phyloP scores from a whole-genome alignment of 2,797 vertebrate genomes.

The Catharus ustulatus region DNA sequence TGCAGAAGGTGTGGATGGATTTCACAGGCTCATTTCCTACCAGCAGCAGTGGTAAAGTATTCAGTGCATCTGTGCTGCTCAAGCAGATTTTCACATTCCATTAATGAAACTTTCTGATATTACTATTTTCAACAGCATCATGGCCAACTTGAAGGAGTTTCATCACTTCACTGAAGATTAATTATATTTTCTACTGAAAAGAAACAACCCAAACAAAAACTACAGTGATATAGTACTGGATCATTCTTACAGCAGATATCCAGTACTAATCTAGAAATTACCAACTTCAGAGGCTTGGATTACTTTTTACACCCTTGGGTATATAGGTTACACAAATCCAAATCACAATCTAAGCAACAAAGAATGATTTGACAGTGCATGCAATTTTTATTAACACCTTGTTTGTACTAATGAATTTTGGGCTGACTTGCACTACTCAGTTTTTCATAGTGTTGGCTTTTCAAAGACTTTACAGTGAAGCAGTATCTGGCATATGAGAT shows the following conservation, averaged over 20 bases:
- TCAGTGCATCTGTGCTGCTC: not conserved
- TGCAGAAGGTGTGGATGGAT: not conserved
- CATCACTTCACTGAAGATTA: not conserved
- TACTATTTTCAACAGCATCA: not conserved
- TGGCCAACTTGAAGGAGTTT: not conserved
- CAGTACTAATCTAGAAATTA: not conserved
- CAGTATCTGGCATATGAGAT: not conserved
- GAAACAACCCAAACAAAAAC: fast-evolving
- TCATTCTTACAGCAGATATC: not conserved
- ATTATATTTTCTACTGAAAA: not conserved
- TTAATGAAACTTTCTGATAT: not conserved
- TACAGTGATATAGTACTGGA: not conserved
- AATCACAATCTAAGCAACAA: not conserved
- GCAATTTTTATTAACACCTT: not conserved
- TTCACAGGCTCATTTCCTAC: not conserved
- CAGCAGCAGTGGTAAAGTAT: not conserved
- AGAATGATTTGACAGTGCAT: not conserved
- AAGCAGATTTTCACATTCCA: not conserved
- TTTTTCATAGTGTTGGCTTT: not conserved
- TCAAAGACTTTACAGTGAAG: not conserved
- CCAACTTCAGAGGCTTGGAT: not conserved
- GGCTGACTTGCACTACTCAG: not conserved
- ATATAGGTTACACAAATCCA: not conserved
- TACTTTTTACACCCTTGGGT: not conserved
- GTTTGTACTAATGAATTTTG: not conserved